Evolutionary conservation across 2,888 invertebrate species (phyloP).

Genomic region (Megalurothrips usitatus): DNA sequence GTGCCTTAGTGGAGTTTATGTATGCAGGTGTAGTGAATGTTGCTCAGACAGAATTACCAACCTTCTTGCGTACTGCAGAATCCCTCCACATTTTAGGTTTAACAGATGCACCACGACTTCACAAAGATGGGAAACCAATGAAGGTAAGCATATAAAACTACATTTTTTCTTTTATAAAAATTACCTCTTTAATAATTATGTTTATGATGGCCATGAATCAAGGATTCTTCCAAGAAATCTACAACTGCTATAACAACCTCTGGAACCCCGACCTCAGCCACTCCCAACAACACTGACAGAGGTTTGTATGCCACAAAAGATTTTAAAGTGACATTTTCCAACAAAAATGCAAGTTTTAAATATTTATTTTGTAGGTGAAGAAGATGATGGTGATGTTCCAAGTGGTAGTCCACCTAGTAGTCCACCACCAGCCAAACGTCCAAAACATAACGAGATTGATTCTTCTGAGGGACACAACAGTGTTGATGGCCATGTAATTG

Average conservation of each 20-base stretch:
- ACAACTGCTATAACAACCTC: neutral
- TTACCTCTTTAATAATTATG: neutral
- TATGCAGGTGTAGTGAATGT: slow-evolving; percentile 81
- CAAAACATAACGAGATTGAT: neutral
- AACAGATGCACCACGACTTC: slow-evolving; percentile 53
- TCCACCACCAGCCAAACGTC: slow-evolving; percentile 35
- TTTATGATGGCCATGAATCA: neutral
- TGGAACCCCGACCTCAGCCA: neutral
- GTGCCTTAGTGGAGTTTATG: slow-evolving; percentile 77
- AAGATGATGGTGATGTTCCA: slow-evolving; percentile 34
- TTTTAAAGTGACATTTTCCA: too few species aligned
- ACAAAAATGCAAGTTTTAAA: neutral
- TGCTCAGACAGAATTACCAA: slow-evolving; percentile 70
- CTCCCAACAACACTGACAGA: neutral
- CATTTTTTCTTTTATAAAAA: neutral
- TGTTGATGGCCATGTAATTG: neutral
- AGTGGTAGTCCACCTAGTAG: slow-evolving; percentile 34
- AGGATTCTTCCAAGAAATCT: neutral
- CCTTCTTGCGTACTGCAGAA: slow-evolving; percentile 72
- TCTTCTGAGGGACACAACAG: slow-evolving; percentile 2
- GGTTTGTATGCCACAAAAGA: neutral
- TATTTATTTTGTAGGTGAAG: slow-evolving; percentile 28
- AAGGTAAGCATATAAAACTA: neutral
- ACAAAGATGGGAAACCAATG: slow-evolving; percentile 44
- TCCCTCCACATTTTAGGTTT: slow-evolving; percentile 73